Evolutionary conservation across 2,888 invertebrate species (phyloP).

Genomic region (Diaprepes abbreviatus): DNA sequence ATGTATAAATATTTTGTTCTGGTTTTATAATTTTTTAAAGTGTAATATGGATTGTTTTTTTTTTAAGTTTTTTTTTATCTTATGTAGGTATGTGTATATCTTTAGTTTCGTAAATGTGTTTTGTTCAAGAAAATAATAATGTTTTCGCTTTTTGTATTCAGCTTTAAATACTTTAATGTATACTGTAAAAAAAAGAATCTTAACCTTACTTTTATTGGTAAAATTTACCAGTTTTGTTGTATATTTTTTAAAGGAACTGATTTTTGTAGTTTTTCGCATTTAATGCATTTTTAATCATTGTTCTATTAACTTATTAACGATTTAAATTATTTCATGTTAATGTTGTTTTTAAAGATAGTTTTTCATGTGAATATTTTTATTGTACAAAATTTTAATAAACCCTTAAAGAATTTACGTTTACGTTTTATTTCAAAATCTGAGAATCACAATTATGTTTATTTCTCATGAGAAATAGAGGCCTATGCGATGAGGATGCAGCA

Average conservation of each 20-base stretch:
- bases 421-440: too few species aligned
- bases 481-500: too few species aligned
- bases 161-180: slow-evolving; percentile 44
- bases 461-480: too few species aligned
- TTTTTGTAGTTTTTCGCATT: slow-evolving; percentile 59
- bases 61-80: slow-evolving; percentile 5
- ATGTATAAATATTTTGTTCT: background rate
- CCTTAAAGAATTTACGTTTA: slow-evolving; percentile 23
- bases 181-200: slow-evolving; percentile 39
- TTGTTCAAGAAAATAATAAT: slow-evolving; percentile 17
- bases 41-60: slow-evolving; percentile 7
- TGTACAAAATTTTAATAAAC: slow-evolving; percentile 44
- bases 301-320: slow-evolving; percentile 61
- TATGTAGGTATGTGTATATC: slow-evolving; percentile 29
- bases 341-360: slow-evolving; percentile 55
- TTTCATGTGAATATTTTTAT: slow-evolving; percentile 47
- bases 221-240: slow-evolving; percentile 49
- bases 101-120: slow-evolving; percentile 15
- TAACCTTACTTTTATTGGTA: slow-evolving; percentile 34
- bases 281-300: slow-evolving; percentile 57
- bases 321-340: slow-evolving; percentile 60
- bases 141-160: slow-evolving; percentile 38
- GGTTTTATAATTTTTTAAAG: slow-evolving; percentile 2
- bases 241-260: slow-evolving; percentile 55
- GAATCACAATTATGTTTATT: too few species aligned